Percentiles rank a stretch among this genome's conserved stretches.
phyloP scores from a whole-genome alignment of 2,797 vertebrate genomes.

The Lycodopsis pacificus region DNA sequence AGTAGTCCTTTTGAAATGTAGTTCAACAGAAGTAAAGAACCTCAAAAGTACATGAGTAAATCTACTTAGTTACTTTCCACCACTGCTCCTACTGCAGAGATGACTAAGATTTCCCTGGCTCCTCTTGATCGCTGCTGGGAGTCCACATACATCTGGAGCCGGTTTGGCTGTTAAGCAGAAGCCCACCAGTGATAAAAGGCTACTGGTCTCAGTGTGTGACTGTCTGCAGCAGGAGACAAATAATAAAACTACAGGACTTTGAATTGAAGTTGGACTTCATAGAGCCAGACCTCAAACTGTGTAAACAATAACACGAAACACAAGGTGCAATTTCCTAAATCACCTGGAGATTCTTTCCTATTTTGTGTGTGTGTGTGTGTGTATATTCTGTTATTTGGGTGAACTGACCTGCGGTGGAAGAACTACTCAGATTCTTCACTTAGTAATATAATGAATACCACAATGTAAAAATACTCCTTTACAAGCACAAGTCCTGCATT shows the following conservation, averaged over 20 bases:
- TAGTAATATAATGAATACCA: too few species aligned
- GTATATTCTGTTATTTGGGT: background rate
- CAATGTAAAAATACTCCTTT: too few species aligned
- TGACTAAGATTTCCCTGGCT: background rate
- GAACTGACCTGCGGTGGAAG: background rate
- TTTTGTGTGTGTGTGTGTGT: background rate
- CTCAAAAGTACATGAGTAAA: background rate
- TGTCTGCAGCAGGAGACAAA: slow-evolving; percentile 17
- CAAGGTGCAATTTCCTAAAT: background rate
- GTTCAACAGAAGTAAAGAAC: background rate
- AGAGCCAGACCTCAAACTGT: background rate
- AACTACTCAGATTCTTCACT: background rate
- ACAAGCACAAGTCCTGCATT: too few species aligned
- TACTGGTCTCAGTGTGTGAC: slow-evolving; percentile 13
- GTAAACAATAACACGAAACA: slow-evolving; percentile 1
- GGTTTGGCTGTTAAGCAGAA: slow-evolving; percentile 40
- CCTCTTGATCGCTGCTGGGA: slow-evolving; percentile 7
- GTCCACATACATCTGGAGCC: slow-evolving; percentile 26
- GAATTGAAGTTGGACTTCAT: slow-evolving; percentile 8
- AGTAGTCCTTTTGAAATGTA: background rate
- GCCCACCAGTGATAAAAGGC: slow-evolving; percentile 23
- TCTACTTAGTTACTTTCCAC: background rate
- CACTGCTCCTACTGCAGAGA: background rate
- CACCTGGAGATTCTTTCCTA: background rate
- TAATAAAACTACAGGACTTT: slow-evolving; percentile 25